Evolutionary conservation across 2,888 invertebrate genomes (phyloP), one percentile per base, ranked within the genome.

Genomic region (Zaprionus lineosus): DNA sequence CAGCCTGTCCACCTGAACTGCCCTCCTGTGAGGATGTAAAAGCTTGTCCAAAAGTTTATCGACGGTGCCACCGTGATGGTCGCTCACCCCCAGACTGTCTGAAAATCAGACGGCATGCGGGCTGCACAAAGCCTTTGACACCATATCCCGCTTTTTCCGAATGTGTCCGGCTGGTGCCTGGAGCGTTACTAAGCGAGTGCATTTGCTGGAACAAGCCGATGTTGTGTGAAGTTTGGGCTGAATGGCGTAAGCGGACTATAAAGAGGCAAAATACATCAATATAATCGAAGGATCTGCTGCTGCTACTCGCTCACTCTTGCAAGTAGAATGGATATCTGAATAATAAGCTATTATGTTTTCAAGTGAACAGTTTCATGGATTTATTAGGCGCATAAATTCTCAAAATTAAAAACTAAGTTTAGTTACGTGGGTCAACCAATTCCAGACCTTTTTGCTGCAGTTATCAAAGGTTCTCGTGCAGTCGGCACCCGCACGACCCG

Each of bases 401-500:
- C 44, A 18, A 6, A 11, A 28, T 57, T 11, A 65, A 8, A 82
- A 58, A 0, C 62, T 57, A 14, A 68, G 31, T 7, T 67, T 79
- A 1, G 81, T 59, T 14, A 77, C 33, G 5, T 74, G 40, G 0
- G 60, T 70, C 24, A 78, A 12, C 33, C 64, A 77, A 2, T 31
- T 36, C 81, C 84, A 82, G 0, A 59, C 56, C 14, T 34, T 43
- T 0, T 37, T 16, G 4, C 53, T 81, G 33, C 87, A 87, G 2
- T 75, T 53, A 2, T 39, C 61, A 59, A 72, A 89, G 8, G 74
- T 77, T 41, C 53, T 63, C 9, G 52, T 46, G 39, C 88, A 88
- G 39, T 87, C 74, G 1, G 72, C 74, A 2, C 85, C 86, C 0
- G 50, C 72, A 1, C 66, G 64, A 11, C 88, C 89, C 0, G 86